Evolutionary conservation across 2,888 invertebrate species (phyloP), one percentile per base, ranked within the genome.

Genomic region (Lasius platythorax): DNA sequence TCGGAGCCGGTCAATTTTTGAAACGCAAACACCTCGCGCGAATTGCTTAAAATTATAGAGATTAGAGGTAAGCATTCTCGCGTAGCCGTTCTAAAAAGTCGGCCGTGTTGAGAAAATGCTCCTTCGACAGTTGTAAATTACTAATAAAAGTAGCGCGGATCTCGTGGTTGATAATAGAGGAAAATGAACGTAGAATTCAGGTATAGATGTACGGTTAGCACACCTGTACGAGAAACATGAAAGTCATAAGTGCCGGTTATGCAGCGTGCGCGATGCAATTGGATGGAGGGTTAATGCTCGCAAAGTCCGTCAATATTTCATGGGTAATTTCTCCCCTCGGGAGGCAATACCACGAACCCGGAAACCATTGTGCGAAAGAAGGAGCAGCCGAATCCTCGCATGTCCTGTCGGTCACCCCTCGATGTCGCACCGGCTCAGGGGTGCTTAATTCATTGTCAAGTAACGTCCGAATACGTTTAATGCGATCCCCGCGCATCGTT

Each of bases 241-340:
- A 87, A 81, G 83, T 85, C 84, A 70, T 88, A 90, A 90, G 88
- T 88, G 87, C 84, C 61, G 85, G 90, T 90, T 90, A 76, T 83
- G 85, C 43, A 85, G 67, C 76, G 74, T 86, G 84, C 85, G 78
- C 78, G 82, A 76, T 84, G 88, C 90, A 87, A 89, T 89, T 86
- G 85, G 88, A 88, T 75, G 87, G 90, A 86, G 90, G 92, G 89
- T 90, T 91, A 90, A 90, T 91, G 91, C 88, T 90, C 86, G 90
- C 87, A 81, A 87, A 87, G 91, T 91, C 86, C 88, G 87, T 92
- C 90, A 92, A 93, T 93, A 93, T 93, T 93, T 93, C 91, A 93
- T 91, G 91, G 91, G 92, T 91, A 92, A 93, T 92, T 92, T 88
- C 87, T 89, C 92, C 92, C 92, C 92, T 91, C 87, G 88, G 88